Evolutionary conservation across 2,113 vertebrate species (phyloP), one percentile per base, ranked within the genome.

Genomic region (Paratilapia polleni): DNA sequence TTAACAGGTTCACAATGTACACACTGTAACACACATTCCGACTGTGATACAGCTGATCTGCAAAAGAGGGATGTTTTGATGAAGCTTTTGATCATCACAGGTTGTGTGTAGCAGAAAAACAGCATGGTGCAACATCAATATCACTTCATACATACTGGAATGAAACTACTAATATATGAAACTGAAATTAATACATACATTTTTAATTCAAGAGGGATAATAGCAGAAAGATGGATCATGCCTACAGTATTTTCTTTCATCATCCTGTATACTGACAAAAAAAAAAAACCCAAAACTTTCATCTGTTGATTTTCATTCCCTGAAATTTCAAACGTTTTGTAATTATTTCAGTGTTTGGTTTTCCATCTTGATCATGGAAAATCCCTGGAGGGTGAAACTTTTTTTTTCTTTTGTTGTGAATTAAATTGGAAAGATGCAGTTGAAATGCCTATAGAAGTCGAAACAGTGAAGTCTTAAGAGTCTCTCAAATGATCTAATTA

Each of bases 401-500:
- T 47, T 47, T 14, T 38, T 88, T 43, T 59, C 52, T 75, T 59
- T 90, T 90, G 76, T n/a, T n/a, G n/a, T n/a, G 77, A 70, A 84
- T 83, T 62, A 84, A 91, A 78, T 64, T 2, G 34, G 15, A 12
- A 41, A 24, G 59, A 77, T 62, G 76, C 77, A 34, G 68, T 28
- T n/a, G 80, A 84, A 74, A 62, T 75, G 82, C 61, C 73, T 41
- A 49, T 41, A 86, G 83, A 88, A 78, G 77, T 20, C 74, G 49
- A 90, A 82, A 90, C 75, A 83, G 74, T 15, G 4, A 56, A 64
- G 77, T 79, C 70, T 77, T 78, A 87, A 90, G 81, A 58, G 81
- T 64, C 81, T 93, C 91, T 89, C 88, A 77, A 52, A 89, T 89
- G 90, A 93, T 92, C 85, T 87, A 52, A 88, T 92, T 91, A 91